These are phyloP conservation scores for Sinohyriopsis cumingii DNA, from an alignment of 2,888 invertebrate species.

Conservation along the genomic window DNA sequence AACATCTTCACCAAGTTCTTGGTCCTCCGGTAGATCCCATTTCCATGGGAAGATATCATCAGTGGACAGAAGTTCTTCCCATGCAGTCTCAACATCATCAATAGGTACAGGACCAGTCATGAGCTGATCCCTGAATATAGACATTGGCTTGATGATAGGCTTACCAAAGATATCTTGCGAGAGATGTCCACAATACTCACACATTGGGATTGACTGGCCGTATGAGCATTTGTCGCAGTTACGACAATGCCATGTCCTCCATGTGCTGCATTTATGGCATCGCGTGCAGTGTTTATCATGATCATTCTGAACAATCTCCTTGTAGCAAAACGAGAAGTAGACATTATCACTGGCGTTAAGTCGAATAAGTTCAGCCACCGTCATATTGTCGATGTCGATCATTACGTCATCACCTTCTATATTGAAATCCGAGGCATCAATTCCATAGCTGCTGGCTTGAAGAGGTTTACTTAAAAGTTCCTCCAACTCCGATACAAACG, in stretches of 20 bases:
- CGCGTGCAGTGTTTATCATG: constrained; percentile 31
- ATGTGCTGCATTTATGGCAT: constrained; percentile 28
- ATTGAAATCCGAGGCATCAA: constrained; percentile 31
- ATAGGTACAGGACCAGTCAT: constrained; percentile 12
- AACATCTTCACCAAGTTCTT: neutral
- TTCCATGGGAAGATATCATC: constrained; percentile 17
- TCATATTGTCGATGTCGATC: constrained; percentile 25
- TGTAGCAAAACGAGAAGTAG: constrained; percentile 34
- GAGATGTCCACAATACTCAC: constrained; percentile 35
- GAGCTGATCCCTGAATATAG: constrained; percentile 29
- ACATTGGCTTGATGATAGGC: constrained; percentile 32
- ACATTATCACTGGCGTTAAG: constrained; percentile 28
- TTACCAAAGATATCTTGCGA: constrained; percentile 17
- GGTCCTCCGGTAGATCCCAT: constrained; percentile 9
- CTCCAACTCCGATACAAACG: constrained; percentile 28
- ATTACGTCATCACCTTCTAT: neutral
- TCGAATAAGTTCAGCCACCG: constrained; percentile 26
- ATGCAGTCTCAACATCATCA: constrained; percentile 22
- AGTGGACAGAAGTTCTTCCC: constrained; percentile 18
- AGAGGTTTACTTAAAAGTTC: constrained; percentile 23
- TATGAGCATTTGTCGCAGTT: constrained; percentile 30
- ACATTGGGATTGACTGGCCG: constrained; percentile 11
- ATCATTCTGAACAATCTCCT: constrained; percentile 30
- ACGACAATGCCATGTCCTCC: constrained; percentile 31
- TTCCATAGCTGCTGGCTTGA: constrained; percentile 25